These are phyloP conservation scores for Catajapyx aquilonaris DNA, from an alignment of 1,140 invertebrate genomes.

Conservation along the genomic window DNA sequence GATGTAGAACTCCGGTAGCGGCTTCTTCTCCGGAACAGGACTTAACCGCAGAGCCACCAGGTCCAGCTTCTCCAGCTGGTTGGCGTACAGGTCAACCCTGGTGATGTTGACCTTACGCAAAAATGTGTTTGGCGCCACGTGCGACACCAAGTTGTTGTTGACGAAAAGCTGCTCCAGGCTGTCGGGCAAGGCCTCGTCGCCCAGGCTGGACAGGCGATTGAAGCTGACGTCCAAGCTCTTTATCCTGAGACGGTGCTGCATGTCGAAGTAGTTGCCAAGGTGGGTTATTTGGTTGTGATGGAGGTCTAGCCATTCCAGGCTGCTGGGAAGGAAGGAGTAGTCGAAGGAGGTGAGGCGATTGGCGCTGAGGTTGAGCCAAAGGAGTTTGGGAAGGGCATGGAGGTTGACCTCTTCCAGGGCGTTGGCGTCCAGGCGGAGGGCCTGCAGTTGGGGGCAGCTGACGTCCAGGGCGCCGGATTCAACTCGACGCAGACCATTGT, in stretches of 20 bases:
- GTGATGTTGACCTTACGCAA: conserved; percentile 60
- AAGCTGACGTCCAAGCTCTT: conserved; percentile 70
- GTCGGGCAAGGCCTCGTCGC: conserved; percentile 61
- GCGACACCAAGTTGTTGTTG: conserved; percentile 68
- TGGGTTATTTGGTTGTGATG: conserved; percentile 70
- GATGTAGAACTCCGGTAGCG: conserved; percentile 64
- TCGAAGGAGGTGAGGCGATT: conserved; percentile 75
- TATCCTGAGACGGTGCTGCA: conserved; percentile 48
- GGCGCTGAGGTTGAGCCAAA: conserved; percentile 74
- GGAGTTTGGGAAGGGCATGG: conserved; percentile 47
- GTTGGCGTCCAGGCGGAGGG: conserved; percentile 66
- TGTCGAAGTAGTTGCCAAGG: conserved; percentile 64
- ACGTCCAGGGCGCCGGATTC: conserved; percentile 60
- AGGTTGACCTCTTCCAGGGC: conserved; percentile 70
- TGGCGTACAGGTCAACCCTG: conserved; percentile 71
- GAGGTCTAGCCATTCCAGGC: conserved; percentile 74
- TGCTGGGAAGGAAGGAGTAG: conserved; percentile 65
- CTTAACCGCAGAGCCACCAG: conserved; percentile 51
- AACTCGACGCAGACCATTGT: conserved; percentile 66
- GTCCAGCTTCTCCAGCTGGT: conserved; percentile 59
- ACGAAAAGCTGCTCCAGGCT: conserved; percentile 70
- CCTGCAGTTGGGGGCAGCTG: conserved; percentile 49
- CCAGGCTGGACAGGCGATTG: conserved; percentile 59
- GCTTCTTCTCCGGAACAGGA: conserved; percentile 39
- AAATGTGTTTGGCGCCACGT: conserved; percentile 62